Evolutionary conservation across 2,113 vertebrate genomes (phyloP).

Genomic region (Perca flavescens): DNA sequence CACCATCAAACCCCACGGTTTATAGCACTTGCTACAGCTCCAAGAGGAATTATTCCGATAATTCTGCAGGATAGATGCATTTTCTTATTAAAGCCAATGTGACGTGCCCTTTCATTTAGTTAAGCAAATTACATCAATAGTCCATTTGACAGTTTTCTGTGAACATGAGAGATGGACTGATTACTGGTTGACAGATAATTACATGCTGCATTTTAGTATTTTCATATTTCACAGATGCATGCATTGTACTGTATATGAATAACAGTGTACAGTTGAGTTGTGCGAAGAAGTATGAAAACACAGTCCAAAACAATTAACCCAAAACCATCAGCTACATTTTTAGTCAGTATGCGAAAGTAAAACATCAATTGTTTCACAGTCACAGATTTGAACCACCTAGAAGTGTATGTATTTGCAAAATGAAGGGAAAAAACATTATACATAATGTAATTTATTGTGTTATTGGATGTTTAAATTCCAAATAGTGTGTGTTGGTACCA

Average conservation of each 20-base stretch:
- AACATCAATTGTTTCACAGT: background rate
- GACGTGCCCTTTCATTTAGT: background rate
- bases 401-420: background rate
- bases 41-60: constrained; percentile 31
- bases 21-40: constrained; percentile 39
- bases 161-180: background rate
- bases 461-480: background rate
- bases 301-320: background rate
- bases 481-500: background rate
- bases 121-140: background rate
- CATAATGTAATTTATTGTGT: background rate
- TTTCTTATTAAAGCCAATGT: rapidly evolving
- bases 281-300: background rate
- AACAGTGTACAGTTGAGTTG: background rate
- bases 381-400: background rate
- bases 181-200: background rate
- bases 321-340: background rate
- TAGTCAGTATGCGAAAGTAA: background rate
- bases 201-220: background rate
- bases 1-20: constrained; percentile 56
- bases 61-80: constrained; percentile 16
- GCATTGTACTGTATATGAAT: background rate
- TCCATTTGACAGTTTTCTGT: background rate
- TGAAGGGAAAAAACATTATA: background rate
- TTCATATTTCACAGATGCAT: background rate